phyloP scores from a whole-genome alignment of 2,113 vertebrate genomes.

The Gracilinanus agilis region DNA sequence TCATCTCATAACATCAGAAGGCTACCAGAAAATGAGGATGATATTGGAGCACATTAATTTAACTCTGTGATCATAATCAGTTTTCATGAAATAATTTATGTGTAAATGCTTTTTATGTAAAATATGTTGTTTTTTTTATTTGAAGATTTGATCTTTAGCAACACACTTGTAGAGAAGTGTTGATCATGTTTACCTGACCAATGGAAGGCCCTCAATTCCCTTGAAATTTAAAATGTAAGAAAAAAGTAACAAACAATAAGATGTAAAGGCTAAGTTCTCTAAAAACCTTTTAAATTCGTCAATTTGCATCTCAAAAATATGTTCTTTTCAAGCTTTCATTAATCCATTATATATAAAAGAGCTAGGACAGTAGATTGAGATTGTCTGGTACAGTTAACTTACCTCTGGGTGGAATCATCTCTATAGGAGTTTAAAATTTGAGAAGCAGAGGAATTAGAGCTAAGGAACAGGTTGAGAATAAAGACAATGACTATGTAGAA shows the following conservation, averaged over 20 bases:
- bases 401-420: neutral
- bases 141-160: neutral
- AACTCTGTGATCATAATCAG: neutral
- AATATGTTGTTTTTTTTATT: neutral
- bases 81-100: neutral
- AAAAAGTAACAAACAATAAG: neutral
- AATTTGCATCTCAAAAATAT: neutral
- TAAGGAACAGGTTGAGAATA: neutral
- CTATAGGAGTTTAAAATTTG: neutral
- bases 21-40: neutral
- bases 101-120: neutral
- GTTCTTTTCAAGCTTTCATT: neutral
- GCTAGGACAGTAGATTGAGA: neutral
- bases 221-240: neutral
- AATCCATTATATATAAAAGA: neutral
- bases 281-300: neutral
- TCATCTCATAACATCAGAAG: neutral
- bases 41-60: neutral
- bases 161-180: neutral
- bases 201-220: neutral
- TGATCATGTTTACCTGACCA: neutral
- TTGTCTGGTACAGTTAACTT: neutral
- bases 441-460: neutral
- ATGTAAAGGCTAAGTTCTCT: neutral
- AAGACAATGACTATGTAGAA: neutral